phyloP scores from a whole-genome alignment of 2,888 invertebrate species.

The Liopterus haemorrhoidalis region DNA sequence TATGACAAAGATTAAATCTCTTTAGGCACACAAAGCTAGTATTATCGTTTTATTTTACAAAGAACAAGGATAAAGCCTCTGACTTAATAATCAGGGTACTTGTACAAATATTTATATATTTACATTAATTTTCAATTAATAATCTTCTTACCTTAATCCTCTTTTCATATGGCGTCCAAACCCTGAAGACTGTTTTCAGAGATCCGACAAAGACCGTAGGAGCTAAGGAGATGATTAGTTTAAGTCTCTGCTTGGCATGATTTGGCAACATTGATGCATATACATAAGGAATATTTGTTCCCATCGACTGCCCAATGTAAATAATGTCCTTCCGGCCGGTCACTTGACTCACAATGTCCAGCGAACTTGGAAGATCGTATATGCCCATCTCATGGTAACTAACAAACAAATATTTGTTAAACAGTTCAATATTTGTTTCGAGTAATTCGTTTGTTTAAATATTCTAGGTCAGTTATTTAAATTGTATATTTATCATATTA shows the following conservation, averaged over 20 bases:
- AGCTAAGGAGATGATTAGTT: conserved; percentile 58
- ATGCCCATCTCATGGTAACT: conserved; percentile 37
- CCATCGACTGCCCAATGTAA: conserved; percentile 88
- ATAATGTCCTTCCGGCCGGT: conserved; percentile 46
- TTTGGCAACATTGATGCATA: conserved; percentile 62
- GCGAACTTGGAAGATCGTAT: conserved; percentile 39
- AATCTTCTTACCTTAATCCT: conserved; percentile 47
- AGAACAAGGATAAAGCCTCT: no score
- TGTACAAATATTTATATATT: no score
- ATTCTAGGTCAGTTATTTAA: no score
- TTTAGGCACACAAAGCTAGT: no score
- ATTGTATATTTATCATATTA: no score
- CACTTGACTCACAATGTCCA: conserved; percentile 36
- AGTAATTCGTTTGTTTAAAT: no score
- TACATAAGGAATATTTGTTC: conserved; percentile 67
- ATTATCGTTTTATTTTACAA: no score
- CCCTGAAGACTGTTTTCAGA: conserved; percentile 57
- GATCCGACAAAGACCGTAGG: conserved; percentile 58
- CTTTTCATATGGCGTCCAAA: conserved; percentile 57
- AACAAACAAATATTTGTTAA: no score
- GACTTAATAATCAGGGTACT: no score
- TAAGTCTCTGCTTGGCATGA: conserved; percentile 60
- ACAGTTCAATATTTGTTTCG: no score
- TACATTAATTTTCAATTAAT: no score
- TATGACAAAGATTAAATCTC: no score